A percentile compares a stretch with the other conserved stretches of the same genome.
phyloP scores from a whole-genome alignment of 2,888 invertebrate genomes.

The Noctua janthe region DNA sequence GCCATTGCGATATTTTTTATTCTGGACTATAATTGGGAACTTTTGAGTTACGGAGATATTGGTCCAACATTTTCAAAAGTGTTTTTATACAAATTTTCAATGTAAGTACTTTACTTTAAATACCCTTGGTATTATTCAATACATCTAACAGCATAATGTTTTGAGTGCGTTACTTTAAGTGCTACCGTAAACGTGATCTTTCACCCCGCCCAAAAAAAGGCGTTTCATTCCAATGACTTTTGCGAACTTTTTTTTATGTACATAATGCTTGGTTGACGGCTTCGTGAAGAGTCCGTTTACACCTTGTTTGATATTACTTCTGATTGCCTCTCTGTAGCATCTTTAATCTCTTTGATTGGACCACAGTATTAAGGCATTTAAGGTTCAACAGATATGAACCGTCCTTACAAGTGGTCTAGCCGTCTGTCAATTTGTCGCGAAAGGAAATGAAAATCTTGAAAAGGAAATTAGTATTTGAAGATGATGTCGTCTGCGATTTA shows the following conservation, averaged over 20 bases:
- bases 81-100: too few relatives aligned
- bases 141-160: too few relatives aligned
- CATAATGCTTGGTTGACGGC: background rate
- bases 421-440: background rate
- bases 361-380: background rate
- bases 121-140: too few relatives aligned
- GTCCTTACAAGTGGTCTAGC: too few relatives aligned
- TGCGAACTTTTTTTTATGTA: background rate
- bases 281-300: background rate
- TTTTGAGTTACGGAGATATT: too few relatives aligned
- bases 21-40: background rate
- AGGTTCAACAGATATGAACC: background rate
- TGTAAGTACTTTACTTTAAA: too few relatives aligned
- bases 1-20: background rate
- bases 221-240: background rate
- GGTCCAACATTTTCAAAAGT: too few relatives aligned
- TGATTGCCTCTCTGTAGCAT: background rate
- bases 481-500: background rate
- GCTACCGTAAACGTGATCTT: background rate
- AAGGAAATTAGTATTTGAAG: slow-evolving; percentile 22
- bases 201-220: background rate
- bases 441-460: slow-evolving; percentile 2
- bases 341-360: background rate
- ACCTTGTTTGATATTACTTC: background rate
- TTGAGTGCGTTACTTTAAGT: too few relatives aligned